Evolutionary conservation across 2,797 vertebrate species (phyloP), one percentile per base, ranked within the genome.

Genomic region (Parambassis ranga): DNA sequence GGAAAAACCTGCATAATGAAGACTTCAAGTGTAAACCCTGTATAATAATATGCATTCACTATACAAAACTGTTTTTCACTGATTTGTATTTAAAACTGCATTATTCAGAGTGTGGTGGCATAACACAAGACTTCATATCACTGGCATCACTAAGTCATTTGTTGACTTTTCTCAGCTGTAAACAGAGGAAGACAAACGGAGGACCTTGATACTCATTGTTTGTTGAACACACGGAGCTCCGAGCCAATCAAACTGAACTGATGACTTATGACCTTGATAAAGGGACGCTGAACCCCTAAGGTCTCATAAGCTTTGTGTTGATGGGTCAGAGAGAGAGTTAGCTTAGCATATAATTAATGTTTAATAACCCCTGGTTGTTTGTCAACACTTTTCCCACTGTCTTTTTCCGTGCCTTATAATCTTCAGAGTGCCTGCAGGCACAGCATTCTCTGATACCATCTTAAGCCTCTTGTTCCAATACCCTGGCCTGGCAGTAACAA

Each of bases 391-490:
- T 86, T 84, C 65, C 82, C 79, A 79, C 75, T 83, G 78, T 84
- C 82, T 88, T 88, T 87, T 80, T 83, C 75, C 79, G 69, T 76
- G 85, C 87, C 74, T 92, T 85, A 89, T 91, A 93, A 92, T 93
- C 91, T 91, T 83, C 83, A 81, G 85, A 87, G 87, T 87, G 89
- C 89, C 90, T 91, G 91, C 89, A 90, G 91, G 88, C 87, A 82
- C 88, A 67, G 81, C 75, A 70, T 85, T 77, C 59, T n/a, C 42
- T 52, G 91, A 93, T 93, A 91, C 46, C 82, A 94, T 93, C 92
- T 93, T 92, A 93, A 93, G 91, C 91, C 91, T 89, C 91, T 93
- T 93, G 92, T 93, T 93, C 89, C 90, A 90, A 89, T 89, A 89
- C 89, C 89, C 88, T 83, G 84, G 84, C 83, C 89, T 90, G 86